These are phyloP conservation scores for Poeciliopsis occidentalis DNA, from an alignment of 2,113 vertebrate species.

Conservation along the genomic window DNA sequence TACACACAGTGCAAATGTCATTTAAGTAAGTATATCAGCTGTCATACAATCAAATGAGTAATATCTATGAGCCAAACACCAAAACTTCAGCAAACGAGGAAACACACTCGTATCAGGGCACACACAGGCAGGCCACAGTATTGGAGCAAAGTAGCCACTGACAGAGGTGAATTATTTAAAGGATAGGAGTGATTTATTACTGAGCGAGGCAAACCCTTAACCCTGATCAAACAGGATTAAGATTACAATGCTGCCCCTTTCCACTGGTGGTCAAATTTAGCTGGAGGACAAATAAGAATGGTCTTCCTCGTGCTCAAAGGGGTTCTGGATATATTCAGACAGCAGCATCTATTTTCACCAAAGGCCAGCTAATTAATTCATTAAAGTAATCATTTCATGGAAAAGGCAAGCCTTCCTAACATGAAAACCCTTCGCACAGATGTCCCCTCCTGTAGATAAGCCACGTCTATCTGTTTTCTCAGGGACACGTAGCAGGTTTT, in stretches of 20 bases:
- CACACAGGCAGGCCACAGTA: slow-evolving; percentile 22
- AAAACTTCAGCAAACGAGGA: slow-evolving; percentile 19
- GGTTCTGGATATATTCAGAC: slow-evolving; percentile 71
- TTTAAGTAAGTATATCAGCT: slow-evolving; percentile 52
- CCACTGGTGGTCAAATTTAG: slow-evolving; percentile 65
- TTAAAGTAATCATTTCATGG: slow-evolving; percentile 75
- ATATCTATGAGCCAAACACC: slow-evolving; percentile 3
- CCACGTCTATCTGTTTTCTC: slow-evolving; percentile 36
- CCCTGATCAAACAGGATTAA: slow-evolving; percentile 82
- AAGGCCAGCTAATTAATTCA: slow-evolving; percentile 75
- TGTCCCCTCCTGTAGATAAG: slow-evolving; percentile 31
- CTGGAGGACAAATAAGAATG: slow-evolving; percentile 56
- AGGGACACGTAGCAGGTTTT: slow-evolving; percentile 48
- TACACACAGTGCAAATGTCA: slow-evolving; percentile 10
- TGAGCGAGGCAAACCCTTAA: slow-evolving; percentile 72
- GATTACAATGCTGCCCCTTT: slow-evolving; percentile 78
- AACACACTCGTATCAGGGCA: slow-evolving; percentile 4
- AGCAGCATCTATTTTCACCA: slow-evolving; percentile 67
- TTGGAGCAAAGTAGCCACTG: slow-evolving; percentile 63
- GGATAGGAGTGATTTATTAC: slow-evolving; percentile 80
- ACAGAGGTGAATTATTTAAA: slow-evolving; percentile 80
- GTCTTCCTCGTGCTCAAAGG: slow-evolving; percentile 57
- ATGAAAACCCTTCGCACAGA: slow-evolving; percentile 44
- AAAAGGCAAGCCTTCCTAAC: slow-evolving; percentile 61
- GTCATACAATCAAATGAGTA: slow-evolving; percentile 42